These are phyloP conservation scores for Taurulus bubalis DNA, from an alignment of 2,113 vertebrate genomes.

Conservation along the genomic window DNA sequence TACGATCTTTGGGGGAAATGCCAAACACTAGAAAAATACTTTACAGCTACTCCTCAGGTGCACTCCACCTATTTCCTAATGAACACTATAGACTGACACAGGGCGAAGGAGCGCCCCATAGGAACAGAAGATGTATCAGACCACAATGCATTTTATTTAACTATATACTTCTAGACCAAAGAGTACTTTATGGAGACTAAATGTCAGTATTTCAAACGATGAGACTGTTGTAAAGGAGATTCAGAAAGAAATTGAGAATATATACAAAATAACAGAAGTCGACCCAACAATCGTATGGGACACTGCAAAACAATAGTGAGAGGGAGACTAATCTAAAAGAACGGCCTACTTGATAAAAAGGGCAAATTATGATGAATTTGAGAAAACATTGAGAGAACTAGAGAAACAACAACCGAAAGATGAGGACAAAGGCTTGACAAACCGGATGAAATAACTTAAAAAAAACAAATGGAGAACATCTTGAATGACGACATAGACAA, in stretches of 20 bases:
- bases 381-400: neutral
- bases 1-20: neutral
- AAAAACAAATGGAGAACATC: neutral
- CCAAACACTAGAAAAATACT: neutral
- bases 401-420: conserved; percentile 1
- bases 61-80: neutral
- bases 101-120: neutral
- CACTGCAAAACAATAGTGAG: neutral
- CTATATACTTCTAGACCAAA: neutral
- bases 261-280: neutral
- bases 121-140: neutral
- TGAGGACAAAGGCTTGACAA: neutral
- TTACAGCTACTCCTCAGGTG: neutral
- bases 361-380: neutral
- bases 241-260: neutral
- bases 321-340: neutral
- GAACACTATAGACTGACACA: neutral
- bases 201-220: neutral
- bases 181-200: neutral
- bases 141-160: neutral
- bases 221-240: neutral
- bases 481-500: neutral
- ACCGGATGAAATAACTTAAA: neutral
- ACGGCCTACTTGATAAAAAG: neutral
- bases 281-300: neutral